Percentiles rank a stretch among this genome's conserved stretches.
Evolutionary conservation across 2,888 invertebrate genomes (phyloP).

Genomic region (Ischnus inquisitorius): DNA sequence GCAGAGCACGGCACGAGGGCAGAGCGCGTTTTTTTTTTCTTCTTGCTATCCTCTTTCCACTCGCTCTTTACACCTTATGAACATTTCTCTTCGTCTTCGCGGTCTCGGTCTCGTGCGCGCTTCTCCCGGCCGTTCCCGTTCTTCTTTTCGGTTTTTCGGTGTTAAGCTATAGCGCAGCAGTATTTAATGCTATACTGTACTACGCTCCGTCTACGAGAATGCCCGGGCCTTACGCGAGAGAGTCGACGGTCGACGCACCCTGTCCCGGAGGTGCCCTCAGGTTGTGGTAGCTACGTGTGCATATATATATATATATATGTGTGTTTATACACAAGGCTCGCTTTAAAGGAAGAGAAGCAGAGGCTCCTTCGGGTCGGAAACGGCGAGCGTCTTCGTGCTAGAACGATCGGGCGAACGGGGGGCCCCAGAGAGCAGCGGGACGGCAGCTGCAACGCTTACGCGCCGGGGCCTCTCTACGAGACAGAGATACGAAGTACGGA

Average conservation of each 20-base stretch:
- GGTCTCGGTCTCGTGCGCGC: conserved; percentile 65
- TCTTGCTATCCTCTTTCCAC: conserved; percentile 29
- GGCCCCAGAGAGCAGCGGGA: conserved; percentile 61
- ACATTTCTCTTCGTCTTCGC: conserved; percentile 46
- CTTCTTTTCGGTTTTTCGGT: conserved; percentile 31
- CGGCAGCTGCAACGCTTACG: conserved; percentile 72
- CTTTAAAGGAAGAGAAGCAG: conserved; percentile 36
- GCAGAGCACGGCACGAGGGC: conserved; percentile 58
- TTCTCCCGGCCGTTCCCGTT: conserved; percentile 57
- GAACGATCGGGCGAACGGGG: conserved; percentile 55
- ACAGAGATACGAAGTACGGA: conserved; percentile 56
- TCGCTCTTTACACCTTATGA: conserved; percentile 40
- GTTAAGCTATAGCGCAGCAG: conserved; percentile 1
- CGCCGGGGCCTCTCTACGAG: conserved; percentile 54
- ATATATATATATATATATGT: background rate
- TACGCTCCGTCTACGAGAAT: conserved; percentile 21
- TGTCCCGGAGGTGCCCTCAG: conserved; percentile 40
- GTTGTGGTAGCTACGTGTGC: no score
- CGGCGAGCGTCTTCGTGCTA: conserved; percentile 3
- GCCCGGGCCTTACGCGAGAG: background rate
- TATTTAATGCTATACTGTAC: conserved; percentile 19
- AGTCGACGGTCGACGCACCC: conserved; percentile 56
- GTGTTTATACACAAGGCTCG: conserved; percentile 24
- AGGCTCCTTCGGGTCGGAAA: conserved; percentile 60
- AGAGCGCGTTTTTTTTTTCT: conserved; percentile 50